These are phyloP conservation scores for Neogobius melanostomus DNA, from an alignment of 2,113 vertebrate genomes.

Conservation along the genomic window DNA sequence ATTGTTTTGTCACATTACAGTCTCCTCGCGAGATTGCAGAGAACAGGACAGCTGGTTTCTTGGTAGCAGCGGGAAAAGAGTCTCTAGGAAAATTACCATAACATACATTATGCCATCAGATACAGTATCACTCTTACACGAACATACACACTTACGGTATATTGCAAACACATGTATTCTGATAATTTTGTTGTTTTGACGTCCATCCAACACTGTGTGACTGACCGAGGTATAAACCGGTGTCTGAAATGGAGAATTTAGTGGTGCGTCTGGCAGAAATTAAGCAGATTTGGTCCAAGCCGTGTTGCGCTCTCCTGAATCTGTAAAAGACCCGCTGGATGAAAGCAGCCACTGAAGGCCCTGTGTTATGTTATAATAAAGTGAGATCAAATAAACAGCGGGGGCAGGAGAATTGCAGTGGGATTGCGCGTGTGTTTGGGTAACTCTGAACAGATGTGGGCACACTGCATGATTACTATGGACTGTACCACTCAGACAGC, in stretches of 20 bases:
- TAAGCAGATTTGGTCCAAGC: constrained; percentile 17
- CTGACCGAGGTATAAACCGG: background rate
- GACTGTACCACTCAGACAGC: background rate
- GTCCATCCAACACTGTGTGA: constrained; percentile 27
- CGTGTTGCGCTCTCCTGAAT: constrained; percentile 10
- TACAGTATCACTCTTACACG: background rate
- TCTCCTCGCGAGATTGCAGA: background rate
- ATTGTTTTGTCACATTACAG: too few relatives aligned
- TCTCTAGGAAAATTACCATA: background rate
- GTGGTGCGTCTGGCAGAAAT: constrained; percentile 22
- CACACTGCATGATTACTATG: constrained; percentile 66
- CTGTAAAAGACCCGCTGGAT: constrained; percentile 38
- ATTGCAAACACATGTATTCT: background rate
- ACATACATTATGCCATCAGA: background rate
- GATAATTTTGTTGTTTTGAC: background rate
- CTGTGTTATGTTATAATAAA: constrained; percentile 56
- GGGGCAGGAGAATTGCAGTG: constrained; percentile 48
- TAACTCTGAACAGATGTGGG: constrained; percentile 69
- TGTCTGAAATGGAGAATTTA: constrained; percentile 16
- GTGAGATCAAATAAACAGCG: constrained; percentile 65
- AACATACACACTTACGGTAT: background rate
- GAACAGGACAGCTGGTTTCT: background rate
- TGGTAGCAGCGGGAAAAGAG: background rate
- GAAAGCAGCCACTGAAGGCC: constrained; percentile 48
- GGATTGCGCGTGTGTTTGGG: constrained; percentile 55